Base-by-base conservation (phyloP, 2,113 vertebrate species). In the Anguilla rostrata region DNA sequence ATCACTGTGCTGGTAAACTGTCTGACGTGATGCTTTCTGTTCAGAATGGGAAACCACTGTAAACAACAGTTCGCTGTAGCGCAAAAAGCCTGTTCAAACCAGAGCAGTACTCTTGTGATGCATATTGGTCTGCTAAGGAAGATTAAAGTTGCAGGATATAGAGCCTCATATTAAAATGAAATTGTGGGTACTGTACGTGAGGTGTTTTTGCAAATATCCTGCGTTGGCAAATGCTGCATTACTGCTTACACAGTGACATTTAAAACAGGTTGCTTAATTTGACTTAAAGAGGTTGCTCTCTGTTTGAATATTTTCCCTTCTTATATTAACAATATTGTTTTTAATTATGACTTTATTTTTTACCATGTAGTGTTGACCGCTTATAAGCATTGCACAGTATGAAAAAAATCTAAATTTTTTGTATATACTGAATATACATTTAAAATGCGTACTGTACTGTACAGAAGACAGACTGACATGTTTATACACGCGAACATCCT, bases 91-190 rank as follows among this genome's bases (percentile, higher is more conserved):
- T 82, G 8, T 75, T 40, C 43, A 78, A 75, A 9, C 5, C 41
- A 26, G 15, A 43, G 86, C 78, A 75, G 66, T 41, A 78, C 81
- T 71, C 71, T 86, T 83, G 57, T 41, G 46, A 79, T 29, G 66
- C 29, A 43, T 29, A 41, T 86, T 56, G 29, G 18, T 57, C 71
- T 78, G 82, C 86, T 87, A 34, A 56, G 82, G 82, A 83, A 86
- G 82, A n/a, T 56, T 43, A 86, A 53, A 39, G 12, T 8, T 66
- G 29, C 40, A 46, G 63, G 57, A 41, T 39, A 41, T 29, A 83
- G 81, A 14, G 22, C 34, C 83, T 71, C 41, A 39, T 78, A 34
- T 40, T 16, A 12, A 26, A 49, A 53, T 15, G 0, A 18, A 83
- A 75, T 39, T 71, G 15, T 40, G 8, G 15, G 39, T 49, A 49